Conservation (phyloP, 2,113 vertebrate species). For the Oreotrochilus melanogaster region DNA sequence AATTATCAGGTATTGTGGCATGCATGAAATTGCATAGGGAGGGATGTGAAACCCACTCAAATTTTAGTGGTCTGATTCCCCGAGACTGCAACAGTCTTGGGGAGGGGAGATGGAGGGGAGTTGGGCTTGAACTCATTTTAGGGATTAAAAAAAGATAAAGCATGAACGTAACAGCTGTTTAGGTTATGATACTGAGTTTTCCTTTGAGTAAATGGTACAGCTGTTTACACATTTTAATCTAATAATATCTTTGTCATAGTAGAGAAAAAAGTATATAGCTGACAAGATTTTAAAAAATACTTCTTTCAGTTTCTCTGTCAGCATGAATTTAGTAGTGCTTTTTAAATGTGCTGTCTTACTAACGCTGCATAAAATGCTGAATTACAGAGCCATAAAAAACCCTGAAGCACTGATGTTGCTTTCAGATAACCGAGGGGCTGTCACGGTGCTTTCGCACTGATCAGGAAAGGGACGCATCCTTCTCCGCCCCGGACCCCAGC, state of each 20-base stretch:
- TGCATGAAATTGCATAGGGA: not conserved
- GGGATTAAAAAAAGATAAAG: not conserved
- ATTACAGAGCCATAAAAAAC: no score
- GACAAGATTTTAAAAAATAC: not conserved
- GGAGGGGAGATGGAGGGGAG: fast-evolving
- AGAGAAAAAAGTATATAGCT: not conserved
- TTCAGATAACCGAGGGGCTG: no score
- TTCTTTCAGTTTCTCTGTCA: not conserved
- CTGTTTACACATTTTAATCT: not conserved
- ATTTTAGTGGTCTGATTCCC: not conserved
- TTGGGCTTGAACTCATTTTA: not conserved
- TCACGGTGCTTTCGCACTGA: fast-evolving
- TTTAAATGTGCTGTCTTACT: not conserved
- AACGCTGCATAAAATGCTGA: not conserved
- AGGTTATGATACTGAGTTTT: not conserved
- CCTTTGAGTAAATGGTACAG: not conserved
- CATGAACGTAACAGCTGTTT: not conserved
- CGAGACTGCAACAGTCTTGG: not conserved
- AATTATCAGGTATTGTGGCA: not conserved
- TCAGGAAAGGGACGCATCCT: fast-evolving
- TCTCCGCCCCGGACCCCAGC: fast-evolving
- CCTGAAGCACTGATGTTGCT: not conserved
- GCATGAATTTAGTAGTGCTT: not conserved
- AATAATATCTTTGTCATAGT: not conserved
- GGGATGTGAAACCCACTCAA: not conserved